Base-by-base conservation (phyloP, 1,140 invertebrate genomes). In the Leptinotarsa lineolata region DNA sequence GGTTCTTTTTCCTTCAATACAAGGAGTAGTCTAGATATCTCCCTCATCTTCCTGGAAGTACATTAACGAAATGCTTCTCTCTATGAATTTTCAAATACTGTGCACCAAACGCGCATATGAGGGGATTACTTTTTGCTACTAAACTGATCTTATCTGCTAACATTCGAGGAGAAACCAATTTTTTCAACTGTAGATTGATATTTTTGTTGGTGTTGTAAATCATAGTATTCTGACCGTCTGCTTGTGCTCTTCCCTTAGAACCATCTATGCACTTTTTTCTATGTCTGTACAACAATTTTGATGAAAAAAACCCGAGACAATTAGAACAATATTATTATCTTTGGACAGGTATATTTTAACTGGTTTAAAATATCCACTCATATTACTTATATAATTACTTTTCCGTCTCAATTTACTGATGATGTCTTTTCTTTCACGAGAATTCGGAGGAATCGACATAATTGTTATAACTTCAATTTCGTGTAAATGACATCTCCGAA, bases 211-310 rank as follows among this genome's bases (percentile, higher is more conserved):
- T 20, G 24, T 39, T 24, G 13, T 65, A 21, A 15, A 72, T 12
- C 16, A 65, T 16, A 12, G 45, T 46, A 22, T 24, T 69, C 20
- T 22, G 68, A 11, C 4, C 64, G 20, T 54, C 68, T 4, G 44
- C n/a, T 59, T 69, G 68, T 13, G 24, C 16, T 46, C 48, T 12
- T 48, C 16, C 46, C 76, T 18, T 72, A 69, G 39, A 68, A 4
- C 70, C 76, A 77, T 59, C 79, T 24, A 46, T 79, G 58, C 15
- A 76, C 77, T 24, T n/a, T 16, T 70, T 60, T 70, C n/a, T 70
- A 59, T 70, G 54, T n/a, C 54, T 22, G 20, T 70, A 70, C 39
- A 70, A 59, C 13, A 70, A 24, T 70, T 70, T 70, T 20, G 68
- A 22, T 8, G 24, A 20, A 11, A 21, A 70, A 22, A 70, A 61